A percentile compares a stretch with the other conserved stretches of the same genome.
Conservation (phyloP, 1,140 invertebrate species). For the Bicyclus anynana region DNA sequence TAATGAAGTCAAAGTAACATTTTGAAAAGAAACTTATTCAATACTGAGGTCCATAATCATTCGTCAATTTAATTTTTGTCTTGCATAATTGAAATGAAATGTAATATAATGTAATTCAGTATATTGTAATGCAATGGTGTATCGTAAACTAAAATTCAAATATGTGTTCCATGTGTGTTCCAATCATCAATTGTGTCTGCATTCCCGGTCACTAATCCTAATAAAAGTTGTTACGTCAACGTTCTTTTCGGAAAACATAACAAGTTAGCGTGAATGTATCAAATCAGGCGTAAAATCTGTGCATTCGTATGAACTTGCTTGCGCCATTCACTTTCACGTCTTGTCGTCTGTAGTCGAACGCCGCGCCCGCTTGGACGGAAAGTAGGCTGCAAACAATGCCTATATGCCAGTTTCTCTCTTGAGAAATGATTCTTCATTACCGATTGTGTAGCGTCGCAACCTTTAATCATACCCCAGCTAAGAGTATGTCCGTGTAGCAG, state of each 20-base stretch:
- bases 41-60: too few species aligned
- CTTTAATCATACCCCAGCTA: slow-evolving; percentile 3
- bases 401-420: slow-evolving; percentile 63
- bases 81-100: too few species aligned
- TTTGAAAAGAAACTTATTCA: too few species aligned
- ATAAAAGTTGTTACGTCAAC: slow-evolving; percentile 4
- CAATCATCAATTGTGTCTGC: too few species aligned
- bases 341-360: slow-evolving; percentile 39
- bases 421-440: slow-evolving; percentile 49
- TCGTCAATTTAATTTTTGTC: too few species aligned
- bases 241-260: not conserved
- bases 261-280: slow-evolving; percentile 49
- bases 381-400: slow-evolving; percentile 70
- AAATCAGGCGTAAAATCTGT: slow-evolving; percentile 57
- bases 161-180: too few species aligned
- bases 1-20: too few species aligned
- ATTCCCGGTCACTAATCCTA: too few species aligned
- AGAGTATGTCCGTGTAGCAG: not conserved
- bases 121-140: too few species aligned
- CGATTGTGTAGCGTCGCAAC: slow-evolving; percentile 33
- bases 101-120: too few species aligned
- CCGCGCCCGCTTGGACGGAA: slow-evolving; percentile 46
- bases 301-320: slow-evolving; percentile 42
- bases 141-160: too few species aligned
- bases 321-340: slow-evolving; percentile 71